Base-by-base conservation (phyloP, 1,140 invertebrate genomes). In the Holcopasites calliopsidis region DNA sequence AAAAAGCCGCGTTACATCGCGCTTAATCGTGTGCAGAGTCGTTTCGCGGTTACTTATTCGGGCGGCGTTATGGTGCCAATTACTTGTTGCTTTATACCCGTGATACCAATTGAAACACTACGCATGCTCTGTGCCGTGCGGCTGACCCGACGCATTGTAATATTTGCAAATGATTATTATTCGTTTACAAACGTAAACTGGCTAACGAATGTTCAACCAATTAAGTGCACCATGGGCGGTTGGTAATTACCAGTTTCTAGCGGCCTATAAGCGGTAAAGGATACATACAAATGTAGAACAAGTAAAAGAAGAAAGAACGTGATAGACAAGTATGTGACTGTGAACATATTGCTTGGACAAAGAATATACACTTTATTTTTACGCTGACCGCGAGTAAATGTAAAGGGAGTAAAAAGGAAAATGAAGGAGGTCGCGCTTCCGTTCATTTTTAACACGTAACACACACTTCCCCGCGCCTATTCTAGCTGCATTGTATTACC, bases 401-500 rank as follows among this genome's bases (percentile, higher is more conserved):
- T 1, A 23, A n/a, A 38, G 11, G 3, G 16, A n/a, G 10, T n/a
- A n/a, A 7, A 16, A 38, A 26, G 49, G 33, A 54, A 21, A 28
- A 50, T 6, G 11, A 31, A 31, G 18, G 18, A 57, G 16, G 6
- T 8, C 3, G 5, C 26, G 23, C 16, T 38, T 38, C 38, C n/a
- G 31, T 38, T 49, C 55, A 26, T 49, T 49, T 69, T 61, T 71
- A 31, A 18, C 33, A 16, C 18, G 21, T 23, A n/a, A n/a, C n/a
- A 26, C 47, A 28, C 54, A 23, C 13, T 47, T 31, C 79, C 77
- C 60, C 71, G 52, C 70, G 61, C 54, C 71, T 44, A 47, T 75
- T 60, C 13, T 11, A 44, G 1, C 4, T 38, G 35, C 82, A 86
- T 87, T 87, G 82, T 85, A 85, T 86, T 80, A 80, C 72, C 71